phyloP scores from a whole-genome alignment of 2,113 vertebrate genomes.

The Pogonocichla stellata region DNA sequence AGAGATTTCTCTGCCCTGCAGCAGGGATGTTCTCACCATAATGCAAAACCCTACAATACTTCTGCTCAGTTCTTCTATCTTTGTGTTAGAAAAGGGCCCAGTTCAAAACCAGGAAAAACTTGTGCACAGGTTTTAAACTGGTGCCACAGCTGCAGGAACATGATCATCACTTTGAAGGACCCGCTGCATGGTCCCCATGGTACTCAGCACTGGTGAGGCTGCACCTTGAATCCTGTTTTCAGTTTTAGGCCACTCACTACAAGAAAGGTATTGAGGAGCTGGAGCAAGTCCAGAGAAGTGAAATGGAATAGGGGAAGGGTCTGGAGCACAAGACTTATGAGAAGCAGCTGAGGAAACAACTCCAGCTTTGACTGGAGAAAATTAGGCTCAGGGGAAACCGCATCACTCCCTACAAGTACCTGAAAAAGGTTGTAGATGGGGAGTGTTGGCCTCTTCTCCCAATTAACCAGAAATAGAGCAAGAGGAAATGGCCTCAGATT shows the following conservation, averaged over 20 bases:
- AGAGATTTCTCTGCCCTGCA: neutral
- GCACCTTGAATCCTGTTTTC: neutral
- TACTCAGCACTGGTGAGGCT: fast-evolving
- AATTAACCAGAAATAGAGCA: neutral
- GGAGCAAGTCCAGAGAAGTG: neutral
- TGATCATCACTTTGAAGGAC: neutral
- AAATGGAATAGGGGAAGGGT: neutral
- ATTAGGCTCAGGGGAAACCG: fast-evolving
- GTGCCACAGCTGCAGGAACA: neutral
- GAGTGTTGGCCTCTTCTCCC: neutral
- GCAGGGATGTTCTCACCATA: neutral
- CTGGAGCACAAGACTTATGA: neutral
- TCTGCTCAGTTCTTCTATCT: neutral
- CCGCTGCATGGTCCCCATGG: neutral
- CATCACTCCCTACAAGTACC: neutral
- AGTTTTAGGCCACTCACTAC: neutral
- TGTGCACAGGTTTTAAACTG: neutral
- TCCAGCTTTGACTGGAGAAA: neutral
- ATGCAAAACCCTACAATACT: neutral
- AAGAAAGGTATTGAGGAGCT: neutral
- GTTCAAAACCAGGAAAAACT: neutral
- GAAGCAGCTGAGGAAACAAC: neutral
- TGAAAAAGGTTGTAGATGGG: neutral
- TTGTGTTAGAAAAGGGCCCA: neutral
- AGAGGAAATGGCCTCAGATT: neutral